Percentiles rank a stretch among this genome's conserved stretches.
Evolutionary conservation across 2,113 vertebrate species (phyloP).

Genomic region (Sisor rabdophorus): DNA sequence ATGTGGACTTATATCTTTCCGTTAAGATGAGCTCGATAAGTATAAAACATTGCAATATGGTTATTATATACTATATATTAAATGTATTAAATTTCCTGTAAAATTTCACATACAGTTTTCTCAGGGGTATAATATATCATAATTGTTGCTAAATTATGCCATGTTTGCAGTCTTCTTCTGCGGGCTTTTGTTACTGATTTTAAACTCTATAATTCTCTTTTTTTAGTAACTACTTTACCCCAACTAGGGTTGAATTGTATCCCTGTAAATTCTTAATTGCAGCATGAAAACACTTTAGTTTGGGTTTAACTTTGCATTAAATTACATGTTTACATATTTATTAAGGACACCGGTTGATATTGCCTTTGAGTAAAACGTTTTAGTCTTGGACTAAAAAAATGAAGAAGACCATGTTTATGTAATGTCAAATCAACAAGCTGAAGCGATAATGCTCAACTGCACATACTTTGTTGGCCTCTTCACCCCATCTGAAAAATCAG

Average conservation of each 20-base stretch:
- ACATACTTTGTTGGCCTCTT: no score
- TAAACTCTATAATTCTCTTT: not conserved
- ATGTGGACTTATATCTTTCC: not conserved
- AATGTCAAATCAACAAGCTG: not conserved
- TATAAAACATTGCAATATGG: no score
- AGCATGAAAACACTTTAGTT: not conserved
- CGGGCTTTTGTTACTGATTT: not conserved
- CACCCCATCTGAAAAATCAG: no score
- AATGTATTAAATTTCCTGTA: no score
- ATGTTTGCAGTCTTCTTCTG: conserved; percentile 16
- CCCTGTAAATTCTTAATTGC: not conserved
- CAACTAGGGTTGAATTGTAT: not conserved
- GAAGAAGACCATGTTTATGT: not conserved
- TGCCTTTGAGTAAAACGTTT: not conserved
- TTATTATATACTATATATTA: no score
- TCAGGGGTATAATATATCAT: conserved; percentile 18
- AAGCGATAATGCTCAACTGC: no score
- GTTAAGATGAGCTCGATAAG: no score
- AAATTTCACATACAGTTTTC: conserved; percentile 17
- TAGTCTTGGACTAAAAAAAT: not conserved
- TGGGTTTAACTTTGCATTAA: not conserved
- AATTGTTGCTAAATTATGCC: conserved; percentile 12
- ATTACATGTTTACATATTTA: not conserved
- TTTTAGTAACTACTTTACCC: not conserved
- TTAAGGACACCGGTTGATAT: not conserved